Evolutionary conservation across 2,888 invertebrate genomes (phyloP), one percentile per base, ranked within the genome.

Genomic region (Lathronympha strigana): DNA sequence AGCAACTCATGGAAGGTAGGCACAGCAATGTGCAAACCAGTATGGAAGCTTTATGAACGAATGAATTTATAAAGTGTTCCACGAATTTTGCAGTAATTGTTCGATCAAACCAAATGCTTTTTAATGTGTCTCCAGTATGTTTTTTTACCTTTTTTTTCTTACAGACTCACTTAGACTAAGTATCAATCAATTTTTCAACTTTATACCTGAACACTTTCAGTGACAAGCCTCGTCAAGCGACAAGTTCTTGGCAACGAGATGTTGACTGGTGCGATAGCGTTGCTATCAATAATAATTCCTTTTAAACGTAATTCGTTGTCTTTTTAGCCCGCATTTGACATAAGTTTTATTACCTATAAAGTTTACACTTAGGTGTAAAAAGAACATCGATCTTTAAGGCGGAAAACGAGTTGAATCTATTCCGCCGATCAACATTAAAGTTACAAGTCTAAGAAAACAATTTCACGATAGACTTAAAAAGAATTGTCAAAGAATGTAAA

Each of bases 301-400:
- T 57, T 51, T 63, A 43, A 51, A 43, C 58, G 15, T 87, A 86
- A 87, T 90, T 90, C 90, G 90, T 90, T 90, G 90, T 90, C 80
- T 78, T 73, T 71, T 76, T 86, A 88, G 90, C 91, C 90, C 86
- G 90, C 90, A 90, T 90, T 89, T 90, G 90, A 86, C 90, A 90
- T 82, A 89, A 90, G 89, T 86, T 86, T 76, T 71, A 66, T 51
- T 51, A 66, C 40, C 13, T 54, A 61, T 31, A 68, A 54, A 61
- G 60, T 43, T 58, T 50, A 57, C 19, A 19, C n/a, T 19, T 43
- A 31, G 9, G 31, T n/a, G 61, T 63, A 67, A 54, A 33, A 54
- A 38, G 49, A 60, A 67, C 31, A 49, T 61, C 49, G 57, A 66
- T 47, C 36, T 36, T n/a, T 23, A 19, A 25, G 40, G 13, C 17